Conservation (phyloP, 2,888 invertebrate species). For the Slavum lentiscoides region DNA sequence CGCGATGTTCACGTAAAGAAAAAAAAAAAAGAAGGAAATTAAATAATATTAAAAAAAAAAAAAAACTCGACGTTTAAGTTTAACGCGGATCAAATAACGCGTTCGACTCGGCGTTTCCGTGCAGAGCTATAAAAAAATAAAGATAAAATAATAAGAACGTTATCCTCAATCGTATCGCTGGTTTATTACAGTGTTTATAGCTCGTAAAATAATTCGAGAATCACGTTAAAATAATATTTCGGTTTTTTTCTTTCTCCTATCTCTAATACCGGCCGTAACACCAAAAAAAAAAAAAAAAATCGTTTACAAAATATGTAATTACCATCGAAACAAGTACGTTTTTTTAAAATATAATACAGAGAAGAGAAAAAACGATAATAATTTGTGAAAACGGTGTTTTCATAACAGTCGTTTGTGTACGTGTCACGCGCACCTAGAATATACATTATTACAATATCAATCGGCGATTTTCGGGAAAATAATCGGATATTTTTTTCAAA, state of each 20-base stretch:
- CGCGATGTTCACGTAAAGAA: not conserved
- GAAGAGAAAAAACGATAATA: too few species aligned
- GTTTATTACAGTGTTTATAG: not conserved
- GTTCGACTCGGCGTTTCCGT: conserved; percentile 1
- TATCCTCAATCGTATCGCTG: not conserved
- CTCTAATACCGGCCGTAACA: not conserved
- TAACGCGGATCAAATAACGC: not conserved
- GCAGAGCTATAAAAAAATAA: not conserved
- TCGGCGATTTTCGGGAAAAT: too few species aligned
- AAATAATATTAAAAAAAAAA: not conserved
- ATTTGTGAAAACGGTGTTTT: too few species aligned
- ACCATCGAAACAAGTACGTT: too few species aligned
- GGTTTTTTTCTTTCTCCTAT: not conserved
- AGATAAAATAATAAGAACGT: not conserved
- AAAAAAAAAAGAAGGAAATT: not conserved
- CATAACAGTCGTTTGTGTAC: too few species aligned
- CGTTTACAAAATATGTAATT: too few species aligned
- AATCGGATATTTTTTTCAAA: too few species aligned
- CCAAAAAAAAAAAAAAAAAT: not conserved
- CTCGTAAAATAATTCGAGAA: conserved; percentile 11
- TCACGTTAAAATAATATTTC: not conserved
- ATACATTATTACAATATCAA: too few species aligned
- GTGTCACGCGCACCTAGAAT: too few species aligned
- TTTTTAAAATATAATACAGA: too few species aligned
- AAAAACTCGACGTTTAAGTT: conserved; percentile 2